Evolutionary conservation across 2,797 vertebrate species (phyloP).

Genomic region (Oreochromis mossambicus): DNA sequence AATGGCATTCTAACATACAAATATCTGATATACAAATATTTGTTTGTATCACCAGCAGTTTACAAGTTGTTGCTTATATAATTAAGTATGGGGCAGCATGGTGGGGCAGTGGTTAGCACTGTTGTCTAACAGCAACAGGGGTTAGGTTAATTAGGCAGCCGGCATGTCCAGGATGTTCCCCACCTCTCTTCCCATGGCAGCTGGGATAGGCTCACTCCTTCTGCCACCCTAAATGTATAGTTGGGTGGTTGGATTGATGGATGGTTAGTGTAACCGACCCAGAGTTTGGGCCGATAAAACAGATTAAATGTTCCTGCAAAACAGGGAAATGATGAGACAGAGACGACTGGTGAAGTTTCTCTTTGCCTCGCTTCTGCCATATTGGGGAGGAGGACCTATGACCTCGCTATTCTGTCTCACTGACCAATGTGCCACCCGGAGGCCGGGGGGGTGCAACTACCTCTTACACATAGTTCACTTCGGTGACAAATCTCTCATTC

Average conservation of each 20-base stretch:
- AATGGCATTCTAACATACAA: neutral
- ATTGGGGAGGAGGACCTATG: no score
- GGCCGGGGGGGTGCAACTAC: no score
- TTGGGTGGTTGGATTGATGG: neutral
- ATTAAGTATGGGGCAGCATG: neutral
- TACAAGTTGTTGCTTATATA: neutral
- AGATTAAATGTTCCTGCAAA: neutral
- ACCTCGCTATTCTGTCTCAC: no score
- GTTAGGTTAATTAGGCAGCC: neutral
- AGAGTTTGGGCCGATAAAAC: neutral
- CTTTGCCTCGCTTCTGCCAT: neutral
- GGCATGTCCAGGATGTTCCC: neutral
- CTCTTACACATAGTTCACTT: no score
- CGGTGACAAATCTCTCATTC: no score
- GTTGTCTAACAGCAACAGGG: neutral
- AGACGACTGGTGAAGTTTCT: neutral
- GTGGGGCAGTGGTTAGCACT: neutral
- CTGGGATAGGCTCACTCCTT: neutral
- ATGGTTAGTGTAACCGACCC: neutral
- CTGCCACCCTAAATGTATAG: neutral
- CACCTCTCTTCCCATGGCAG: neutral
- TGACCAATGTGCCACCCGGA: no score
- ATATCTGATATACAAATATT: neutral
- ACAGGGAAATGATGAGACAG: neutral
- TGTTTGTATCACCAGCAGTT: neutral